Percentiles rank a stretch among this genome's conserved stretches.
Evolutionary conservation across 1,140 invertebrate genomes (phyloP).

Genomic region (Cydia pomonella): DNA sequence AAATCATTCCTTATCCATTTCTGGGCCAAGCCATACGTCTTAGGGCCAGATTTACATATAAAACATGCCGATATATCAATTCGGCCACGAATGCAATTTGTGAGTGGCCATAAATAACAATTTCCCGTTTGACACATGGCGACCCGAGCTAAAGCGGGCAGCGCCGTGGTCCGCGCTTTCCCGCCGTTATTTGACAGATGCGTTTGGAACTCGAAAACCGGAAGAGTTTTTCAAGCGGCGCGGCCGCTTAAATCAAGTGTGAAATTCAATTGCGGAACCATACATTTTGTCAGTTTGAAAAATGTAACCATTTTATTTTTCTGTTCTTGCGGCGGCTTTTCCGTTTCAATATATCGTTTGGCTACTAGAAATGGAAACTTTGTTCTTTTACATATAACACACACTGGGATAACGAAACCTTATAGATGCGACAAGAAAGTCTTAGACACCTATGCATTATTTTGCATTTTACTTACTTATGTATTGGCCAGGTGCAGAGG

Average conservation of each 20-base stretch:
- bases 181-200: conserved; percentile 76
- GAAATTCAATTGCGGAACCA: conserved; percentile 77
- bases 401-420: no score
- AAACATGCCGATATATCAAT: conserved; percentile 80
- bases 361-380: background rate
- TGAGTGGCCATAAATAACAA: conserved; percentile 80
- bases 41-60: conserved; percentile 77
- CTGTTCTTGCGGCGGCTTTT: conserved; percentile 37
- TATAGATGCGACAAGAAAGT: no score
- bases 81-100: conserved; percentile 79
- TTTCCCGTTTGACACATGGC: conserved; percentile 77
- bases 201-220: conserved; percentile 70
- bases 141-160: conserved; percentile 64
- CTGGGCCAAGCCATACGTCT: conserved; percentile 70
- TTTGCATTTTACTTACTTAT: no score
- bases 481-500: no score
- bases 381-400: no score
- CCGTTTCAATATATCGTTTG: conserved; percentile 22
- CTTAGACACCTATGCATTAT: no score
- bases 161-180: conserved; percentile 64
- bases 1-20: conserved; percentile 73
- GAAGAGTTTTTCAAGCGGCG: conserved; percentile 69
- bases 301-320: conserved; percentile 59
- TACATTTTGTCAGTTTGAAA: conserved; percentile 73
- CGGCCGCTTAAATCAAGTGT: conserved; percentile 73